phyloP scores from a whole-genome alignment of 2,113 vertebrate species.

The Ctenomys sociabilis region DNA sequence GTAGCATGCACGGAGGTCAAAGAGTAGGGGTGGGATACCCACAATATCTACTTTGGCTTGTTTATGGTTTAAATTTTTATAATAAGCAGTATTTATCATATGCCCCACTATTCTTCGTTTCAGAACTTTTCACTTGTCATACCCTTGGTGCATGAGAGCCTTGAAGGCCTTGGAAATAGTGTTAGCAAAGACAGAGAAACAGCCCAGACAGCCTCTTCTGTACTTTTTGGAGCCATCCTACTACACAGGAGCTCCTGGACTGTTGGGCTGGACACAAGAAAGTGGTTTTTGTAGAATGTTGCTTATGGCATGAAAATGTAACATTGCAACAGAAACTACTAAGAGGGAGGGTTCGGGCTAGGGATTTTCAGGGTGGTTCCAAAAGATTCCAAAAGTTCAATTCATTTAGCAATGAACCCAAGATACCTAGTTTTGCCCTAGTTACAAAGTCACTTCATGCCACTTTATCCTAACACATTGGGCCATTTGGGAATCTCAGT shows the following conservation, averaged over 20 bases:
- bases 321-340: not conserved
- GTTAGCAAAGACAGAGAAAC: not conserved
- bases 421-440: not conserved
- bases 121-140: not conserved
- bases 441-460: constrained; percentile 14
- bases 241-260: not conserved
- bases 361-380: not conserved
- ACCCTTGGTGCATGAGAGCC: not conserved
- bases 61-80: not conserved
- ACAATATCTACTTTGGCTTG: not conserved
- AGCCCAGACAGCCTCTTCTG: not conserved
- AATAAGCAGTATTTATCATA: not conserved
- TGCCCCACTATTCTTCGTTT: constrained; percentile 4
- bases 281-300: not conserved
- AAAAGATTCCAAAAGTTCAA: constrained; percentile 11
- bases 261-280: not conserved
- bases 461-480: not conserved
- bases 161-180: not conserved
- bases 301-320: not conserved
- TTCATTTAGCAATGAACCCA: constrained; percentile 36
- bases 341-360: not conserved
- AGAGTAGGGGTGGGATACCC: not conserved
- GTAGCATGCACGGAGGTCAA: not conserved
- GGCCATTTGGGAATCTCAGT: not conserved
- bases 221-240: not conserved